phyloP scores from a whole-genome alignment of 2,888 invertebrate genomes.

The Agrenia bidenticulata region DNA sequence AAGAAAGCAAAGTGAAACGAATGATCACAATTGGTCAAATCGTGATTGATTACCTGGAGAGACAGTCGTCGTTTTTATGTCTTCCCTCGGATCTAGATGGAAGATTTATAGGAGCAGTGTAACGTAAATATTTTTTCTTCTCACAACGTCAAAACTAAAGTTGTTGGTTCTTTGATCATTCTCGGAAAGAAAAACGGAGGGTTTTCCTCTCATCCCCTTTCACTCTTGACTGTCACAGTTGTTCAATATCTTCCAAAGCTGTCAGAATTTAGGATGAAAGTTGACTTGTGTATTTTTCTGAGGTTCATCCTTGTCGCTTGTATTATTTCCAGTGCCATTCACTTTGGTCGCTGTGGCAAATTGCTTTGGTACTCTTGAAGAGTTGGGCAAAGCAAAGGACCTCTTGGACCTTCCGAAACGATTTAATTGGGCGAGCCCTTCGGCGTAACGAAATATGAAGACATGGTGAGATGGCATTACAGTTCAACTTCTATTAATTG shows the following conservation, averaged over 20 bases:
- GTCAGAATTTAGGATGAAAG: constrained; percentile 15
- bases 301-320: constrained; percentile 8
- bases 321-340: constrained; percentile 17
- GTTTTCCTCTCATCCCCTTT: background rate
- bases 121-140: too few relatives aligned
- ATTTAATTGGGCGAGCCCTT: too few relatives aligned
- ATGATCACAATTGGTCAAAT: constrained; percentile 17
- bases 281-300: constrained; percentile 10
- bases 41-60: constrained; percentile 16
- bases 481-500: too few relatives aligned
- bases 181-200: too few relatives aligned
- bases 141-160: too few relatives aligned
- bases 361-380: too few relatives aligned
- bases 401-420: too few relatives aligned
- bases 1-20: background rate
- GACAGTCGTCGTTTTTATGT: background rate
- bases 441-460: too few relatives aligned
- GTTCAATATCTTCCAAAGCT: constrained; percentile 5
- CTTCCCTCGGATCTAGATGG: background rate
- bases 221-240: constrained; percentile 6
- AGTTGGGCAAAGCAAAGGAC: too few relatives aligned
- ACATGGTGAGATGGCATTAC: too few relatives aligned
- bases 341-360: too few relatives aligned
- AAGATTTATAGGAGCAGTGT: too few relatives aligned
- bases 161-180: background rate